Conservation (phyloP, 2,797 vertebrate genomes). For the Betta splendens region DNA sequence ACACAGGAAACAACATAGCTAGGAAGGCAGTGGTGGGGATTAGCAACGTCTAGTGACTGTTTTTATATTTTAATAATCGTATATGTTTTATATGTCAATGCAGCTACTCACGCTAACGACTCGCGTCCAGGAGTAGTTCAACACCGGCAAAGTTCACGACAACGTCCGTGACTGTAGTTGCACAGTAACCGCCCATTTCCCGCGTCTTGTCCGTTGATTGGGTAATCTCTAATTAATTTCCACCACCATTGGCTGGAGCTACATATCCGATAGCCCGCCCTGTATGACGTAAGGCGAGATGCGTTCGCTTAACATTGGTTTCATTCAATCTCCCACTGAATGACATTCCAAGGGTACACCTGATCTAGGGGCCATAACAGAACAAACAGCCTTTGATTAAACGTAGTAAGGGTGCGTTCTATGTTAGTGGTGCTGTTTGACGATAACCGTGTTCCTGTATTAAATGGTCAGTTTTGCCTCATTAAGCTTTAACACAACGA, state of each 20-base stretch:
- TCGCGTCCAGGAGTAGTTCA: conserved; percentile 51
- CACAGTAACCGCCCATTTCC: conserved; percentile 56
- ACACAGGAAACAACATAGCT: background rate
- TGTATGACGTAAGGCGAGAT: conserved; percentile 20
- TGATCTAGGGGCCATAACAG: background rate
- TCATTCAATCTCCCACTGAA: conserved; percentile 60
- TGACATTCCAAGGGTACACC: conserved; percentile 76
- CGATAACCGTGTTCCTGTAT: too few relatives aligned
- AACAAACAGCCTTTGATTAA: rapidly evolving
- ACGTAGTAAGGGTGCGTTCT: background rate
- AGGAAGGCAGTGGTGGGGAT: rapidly evolving
- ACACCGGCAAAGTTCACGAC: conserved; percentile 76
- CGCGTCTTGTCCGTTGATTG: conserved; percentile 48
- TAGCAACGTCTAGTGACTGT: too few relatives aligned
- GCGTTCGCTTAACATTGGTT: conserved; percentile 39
- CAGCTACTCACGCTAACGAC: conserved; percentile 65
- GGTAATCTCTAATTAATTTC: background rate
- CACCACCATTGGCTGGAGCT: conserved; percentile 55
- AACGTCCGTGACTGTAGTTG: conserved; percentile 64
- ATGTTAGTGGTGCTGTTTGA: background rate
- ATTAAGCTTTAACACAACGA: background rate
- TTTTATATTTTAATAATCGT: too few relatives aligned
- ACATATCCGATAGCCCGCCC: background rate
- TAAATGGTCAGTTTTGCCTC: too few relatives aligned
- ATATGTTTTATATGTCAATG: too few relatives aligned